Base-by-base conservation (phyloP, 2,797 vertebrate species). In the Rallus crepitans region DNA sequence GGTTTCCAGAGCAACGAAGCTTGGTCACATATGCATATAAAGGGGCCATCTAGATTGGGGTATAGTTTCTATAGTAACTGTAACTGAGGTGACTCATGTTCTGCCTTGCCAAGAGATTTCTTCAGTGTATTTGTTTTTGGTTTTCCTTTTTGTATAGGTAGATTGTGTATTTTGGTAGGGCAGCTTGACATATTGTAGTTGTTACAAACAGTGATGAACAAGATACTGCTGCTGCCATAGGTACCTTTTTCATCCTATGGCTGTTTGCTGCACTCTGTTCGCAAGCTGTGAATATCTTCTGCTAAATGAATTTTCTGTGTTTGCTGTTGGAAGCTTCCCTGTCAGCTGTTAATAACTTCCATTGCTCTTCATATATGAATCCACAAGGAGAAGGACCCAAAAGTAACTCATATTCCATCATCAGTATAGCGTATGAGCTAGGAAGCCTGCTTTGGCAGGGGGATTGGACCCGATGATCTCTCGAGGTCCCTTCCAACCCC, bases 1-100 rank as follows among this genome's bases (percentile, higher is more conserved):
- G 53, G 96, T 97, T 96, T 93, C 96, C 93, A 75, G 71, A 96
- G 96, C 88, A 97, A 96, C 96, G 31, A 64, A 28, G 21, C 81
- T 92, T 95, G 91, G 83, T 72, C 82, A 91, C 72, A 16, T 11
- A 50, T 27, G 42, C 65, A 64, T 57, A 47, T 20, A 59, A 39
- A 53, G 27, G 75, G 85, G 86, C 86, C 65, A 33, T 68, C 64
- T 71, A 70, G 83, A 47, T 76, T 8, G 19, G 71, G 93, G 71
- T 95, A 89, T 89, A 35, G 95, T 97, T 96, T 90, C 95, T 93
- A 96, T 97, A 93, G 96, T 71, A 95, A 97, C 96, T 68, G 90
- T 79, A 66, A 13, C 83, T 65, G 94, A 33, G 55, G 61, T 92
- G 93, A 95, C 78, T 96, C 75, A 80, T 37, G 24, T 15, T 94